Evolutionary conservation across 1,140 invertebrate species (phyloP).

Genomic region (Sinonovacula constricta): DNA sequence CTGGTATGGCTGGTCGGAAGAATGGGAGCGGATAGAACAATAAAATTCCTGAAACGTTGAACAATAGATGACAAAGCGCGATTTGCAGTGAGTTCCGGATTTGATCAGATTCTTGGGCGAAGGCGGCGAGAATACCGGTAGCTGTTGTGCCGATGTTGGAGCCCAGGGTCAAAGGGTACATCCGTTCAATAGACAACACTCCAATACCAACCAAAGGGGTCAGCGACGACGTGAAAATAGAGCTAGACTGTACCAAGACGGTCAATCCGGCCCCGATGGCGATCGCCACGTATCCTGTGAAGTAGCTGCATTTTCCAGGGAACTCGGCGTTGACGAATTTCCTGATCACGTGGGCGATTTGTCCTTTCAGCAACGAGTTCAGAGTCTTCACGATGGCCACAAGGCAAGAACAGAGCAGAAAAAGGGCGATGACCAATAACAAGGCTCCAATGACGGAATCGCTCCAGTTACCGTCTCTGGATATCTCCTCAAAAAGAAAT

Average conservation of each 20-base stretch:
- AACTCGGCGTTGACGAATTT: conserved; percentile 81
- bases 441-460: conserved; percentile 79
- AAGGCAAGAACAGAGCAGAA: conserved; percentile 81
- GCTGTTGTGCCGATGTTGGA: conserved; percentile 84
- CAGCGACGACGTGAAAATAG: conserved; percentile 83
- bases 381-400: conserved; percentile 83
- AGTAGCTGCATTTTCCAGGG: conserved; percentile 76
- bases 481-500: conserved; percentile 59
- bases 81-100: conserved; percentile 81
- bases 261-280: conserved; percentile 82
- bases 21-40: conserved; percentile 83
- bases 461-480: conserved; percentile 59
- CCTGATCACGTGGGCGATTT: conserved; percentile 80
- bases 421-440: conserved; percentile 80
- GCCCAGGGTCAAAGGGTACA: conserved; percentile 83
- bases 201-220: conserved; percentile 83
- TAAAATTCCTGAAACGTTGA: conserved; percentile 79
- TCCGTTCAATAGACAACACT: conserved; percentile 81
- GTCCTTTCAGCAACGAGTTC: conserved; percentile 78
- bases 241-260: conserved; percentile 83
- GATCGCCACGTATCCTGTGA: conserved; percentile 82
- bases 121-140: conserved; percentile 80
- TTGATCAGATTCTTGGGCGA: conserved; percentile 76
- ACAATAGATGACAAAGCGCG: conserved; percentile 80
- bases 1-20: conserved; percentile 80